Percentiles rank a stretch among this genome's conserved stretches.
phyloP scores from a whole-genome alignment of 2,797 vertebrate species.

The Channa striata region DNA sequence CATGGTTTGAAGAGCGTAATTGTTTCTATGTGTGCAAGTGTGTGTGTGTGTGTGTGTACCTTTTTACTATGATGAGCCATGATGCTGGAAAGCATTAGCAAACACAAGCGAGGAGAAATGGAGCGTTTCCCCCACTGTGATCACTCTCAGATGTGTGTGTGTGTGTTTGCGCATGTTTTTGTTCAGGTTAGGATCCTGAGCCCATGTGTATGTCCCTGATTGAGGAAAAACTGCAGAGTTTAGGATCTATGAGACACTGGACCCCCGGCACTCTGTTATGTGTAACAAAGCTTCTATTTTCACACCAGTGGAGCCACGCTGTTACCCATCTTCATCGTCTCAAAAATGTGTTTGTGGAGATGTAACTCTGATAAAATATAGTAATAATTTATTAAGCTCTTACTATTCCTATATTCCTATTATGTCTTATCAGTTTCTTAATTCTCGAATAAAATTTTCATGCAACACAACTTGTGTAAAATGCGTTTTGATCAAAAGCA shows the following conservation, averaged over 20 bases:
- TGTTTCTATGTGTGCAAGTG: constrained; percentile 80
- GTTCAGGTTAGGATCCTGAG: constrained; percentile 66
- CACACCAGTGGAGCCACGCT: constrained; percentile 18
- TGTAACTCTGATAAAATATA: constrained; percentile 22
- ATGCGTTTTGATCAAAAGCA: constrained; percentile 41
- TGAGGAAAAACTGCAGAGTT: constrained; percentile 31
- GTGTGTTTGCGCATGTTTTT: constrained; percentile 39
- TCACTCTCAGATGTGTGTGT: constrained; percentile 84
- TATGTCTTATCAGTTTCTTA: constrained; percentile 13
- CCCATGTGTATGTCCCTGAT: constrained; percentile 41
- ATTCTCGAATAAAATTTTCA: constrained; percentile 35
- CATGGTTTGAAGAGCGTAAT: constrained; percentile 78
- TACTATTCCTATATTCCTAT: too few species aligned
- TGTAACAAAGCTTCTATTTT: constrained; percentile 25
- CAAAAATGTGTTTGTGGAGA: constrained; percentile 10
- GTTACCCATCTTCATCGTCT: constrained; percentile 1
- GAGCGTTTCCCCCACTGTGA: constrained; percentile 79
- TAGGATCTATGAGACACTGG: constrained; percentile 38
- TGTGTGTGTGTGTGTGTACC: constrained; percentile 57
- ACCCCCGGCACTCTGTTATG: constrained; percentile 58
- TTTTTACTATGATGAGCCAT: constrained; percentile 69
- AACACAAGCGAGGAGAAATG: constrained; percentile 80
- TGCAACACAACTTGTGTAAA: constrained; percentile 19
- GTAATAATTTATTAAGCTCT: too few species aligned
- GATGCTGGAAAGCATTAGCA: constrained; percentile 86